Conservation (phyloP, 2,888 invertebrate species). For the Lagria hirta region DNA sequence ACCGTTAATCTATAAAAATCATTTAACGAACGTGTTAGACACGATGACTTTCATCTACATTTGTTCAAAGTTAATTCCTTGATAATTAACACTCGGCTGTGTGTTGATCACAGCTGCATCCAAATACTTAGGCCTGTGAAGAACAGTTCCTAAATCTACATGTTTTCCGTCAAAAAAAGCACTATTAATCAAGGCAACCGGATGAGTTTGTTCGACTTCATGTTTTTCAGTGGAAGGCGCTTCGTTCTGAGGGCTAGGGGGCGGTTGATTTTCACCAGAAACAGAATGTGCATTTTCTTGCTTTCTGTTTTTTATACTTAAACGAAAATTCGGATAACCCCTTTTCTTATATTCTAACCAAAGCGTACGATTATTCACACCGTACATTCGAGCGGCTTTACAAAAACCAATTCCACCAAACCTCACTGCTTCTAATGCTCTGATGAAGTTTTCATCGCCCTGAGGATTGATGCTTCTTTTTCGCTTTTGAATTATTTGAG, state of each 20-base stretch:
- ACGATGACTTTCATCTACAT: conserved; percentile 59
- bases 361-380: conserved; percentile 81
- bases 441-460: conserved; percentile 79
- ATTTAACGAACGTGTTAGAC: no score
- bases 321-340: conserved; percentile 78
- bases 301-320: conserved; percentile 75
- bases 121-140: conserved; percentile 51
- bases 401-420: conserved; percentile 84
- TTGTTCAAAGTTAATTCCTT: conserved; percentile 75
- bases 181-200: conserved; percentile 65
- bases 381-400: conserved; percentile 80
- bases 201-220: conserved; percentile 48
- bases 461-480: conserved; percentile 79
- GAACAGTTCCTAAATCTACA: conserved; percentile 67
- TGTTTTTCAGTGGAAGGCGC: conserved; percentile 45
- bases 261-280: conserved; percentile 6
- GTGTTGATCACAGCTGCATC: conserved; percentile 41
- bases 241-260: conserved; percentile 30
- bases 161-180: conserved; percentile 70
- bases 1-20: no score
- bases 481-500: conserved; percentile 60
- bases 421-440: conserved; percentile 78
- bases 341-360: conserved; percentile 85
- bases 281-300: conserved; percentile 55
- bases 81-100: conserved; percentile 67